These are phyloP conservation scores for Trinectes maculatus DNA, from an alignment of 2,113 vertebrate genomes.

Conservation along the genomic window DNA sequence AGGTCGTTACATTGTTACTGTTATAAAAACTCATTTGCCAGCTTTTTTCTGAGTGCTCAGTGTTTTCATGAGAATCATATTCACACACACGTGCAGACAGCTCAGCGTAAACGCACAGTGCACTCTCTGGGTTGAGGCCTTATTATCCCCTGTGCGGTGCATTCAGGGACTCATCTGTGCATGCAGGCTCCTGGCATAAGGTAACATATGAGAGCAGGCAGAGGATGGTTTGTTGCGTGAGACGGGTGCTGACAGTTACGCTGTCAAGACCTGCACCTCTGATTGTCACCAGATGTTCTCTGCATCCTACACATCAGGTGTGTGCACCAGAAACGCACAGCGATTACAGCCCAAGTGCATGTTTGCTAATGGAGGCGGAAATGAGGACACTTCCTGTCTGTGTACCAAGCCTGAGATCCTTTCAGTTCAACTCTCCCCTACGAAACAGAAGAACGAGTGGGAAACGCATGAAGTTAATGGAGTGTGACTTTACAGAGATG, in stretches of 20 bases:
- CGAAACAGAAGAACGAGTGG: background rate
- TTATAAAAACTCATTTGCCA: no score
- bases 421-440: constrained; percentile 6
- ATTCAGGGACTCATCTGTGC: constrained; percentile 63
- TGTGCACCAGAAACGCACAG: constrained; percentile 32
- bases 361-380: constrained; percentile 45
- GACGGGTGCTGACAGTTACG: constrained; percentile 62
- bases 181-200: constrained; percentile 36
- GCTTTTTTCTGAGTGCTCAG: no score
- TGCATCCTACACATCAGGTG: constrained; percentile 27
- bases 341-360: constrained; percentile 32
- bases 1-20: no score
- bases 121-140: constrained; percentile 31
- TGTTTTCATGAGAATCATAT: background rate
- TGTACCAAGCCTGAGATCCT: constrained; percentile 19
- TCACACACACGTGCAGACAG: constrained; percentile 4
- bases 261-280: constrained; percentile 57
- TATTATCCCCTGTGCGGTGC: constrained; percentile 32
- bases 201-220: constrained; percentile 39
- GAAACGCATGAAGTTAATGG: constrained; percentile 16
- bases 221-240: constrained; percentile 54
- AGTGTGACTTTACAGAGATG: constrained; percentile 27
- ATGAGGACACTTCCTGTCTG: constrained; percentile 61
- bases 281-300: constrained; percentile 72
- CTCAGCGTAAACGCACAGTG: background rate